A percentile compares a stretch with the other conserved stretches of the same genome.
phyloP scores from a whole-genome alignment of 2,888 invertebrate species.

The Aphodius granarius region DNA sequence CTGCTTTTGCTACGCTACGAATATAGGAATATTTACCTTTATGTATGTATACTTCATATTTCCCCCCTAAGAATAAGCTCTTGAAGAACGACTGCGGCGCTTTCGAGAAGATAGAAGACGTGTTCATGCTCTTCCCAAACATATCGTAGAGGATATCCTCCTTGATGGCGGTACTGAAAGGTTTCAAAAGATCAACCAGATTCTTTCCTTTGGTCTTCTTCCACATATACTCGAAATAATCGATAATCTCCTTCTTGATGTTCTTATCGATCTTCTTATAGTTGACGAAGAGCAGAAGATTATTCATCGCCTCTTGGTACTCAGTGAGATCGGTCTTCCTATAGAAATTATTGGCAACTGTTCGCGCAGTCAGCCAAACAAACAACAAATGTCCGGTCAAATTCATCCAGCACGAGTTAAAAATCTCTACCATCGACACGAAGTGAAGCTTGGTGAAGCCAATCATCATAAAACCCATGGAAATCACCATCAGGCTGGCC shows the following conservation, averaged over 20 bases:
- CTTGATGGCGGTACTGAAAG: constrained; percentile 31
- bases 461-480: constrained; percentile 14
- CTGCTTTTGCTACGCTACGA: no score
- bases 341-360: constrained; percentile 27
- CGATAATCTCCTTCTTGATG: constrained; percentile 33
- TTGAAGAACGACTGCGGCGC: constrained; percentile 30
- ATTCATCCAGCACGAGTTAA: not conserved
- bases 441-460: constrained; percentile 13
- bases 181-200: constrained; percentile 20
- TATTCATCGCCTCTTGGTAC: constrained; percentile 37
- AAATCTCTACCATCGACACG: constrained; percentile 10
- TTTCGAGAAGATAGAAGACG: constrained; percentile 26
- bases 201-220: constrained; percentile 29
- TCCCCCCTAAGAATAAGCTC: constrained; percentile 26
- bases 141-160: constrained; percentile 34
- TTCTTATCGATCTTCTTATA: constrained; percentile 33
- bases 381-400: constrained; percentile 20
- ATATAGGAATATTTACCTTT: not conserved
- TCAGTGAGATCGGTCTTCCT: constrained; percentile 29
- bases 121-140: constrained; percentile 26
- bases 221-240: constrained; percentile 40
- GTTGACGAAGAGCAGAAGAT: constrained; percentile 34
- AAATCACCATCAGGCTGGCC: constrained; percentile 10
- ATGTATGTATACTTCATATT: constrained; percentile 27
- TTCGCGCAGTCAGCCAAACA: constrained; percentile 20